Conservation (phyloP, 2,797 vertebrate genomes). For the Balearica regulorum region DNA sequence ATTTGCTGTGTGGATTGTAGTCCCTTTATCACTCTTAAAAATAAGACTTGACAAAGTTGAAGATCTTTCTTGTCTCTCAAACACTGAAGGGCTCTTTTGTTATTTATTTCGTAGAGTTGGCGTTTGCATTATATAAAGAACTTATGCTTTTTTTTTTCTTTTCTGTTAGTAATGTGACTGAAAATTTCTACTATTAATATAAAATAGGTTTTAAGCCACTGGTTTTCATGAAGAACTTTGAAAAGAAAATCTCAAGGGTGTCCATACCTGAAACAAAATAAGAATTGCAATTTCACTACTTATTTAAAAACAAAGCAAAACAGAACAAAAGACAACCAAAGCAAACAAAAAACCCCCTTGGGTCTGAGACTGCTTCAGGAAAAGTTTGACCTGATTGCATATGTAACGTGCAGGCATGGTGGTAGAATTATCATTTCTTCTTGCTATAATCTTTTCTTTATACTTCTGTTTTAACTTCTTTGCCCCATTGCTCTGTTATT, state of each 20-base stretch:
- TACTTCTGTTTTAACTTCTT: not conserved
- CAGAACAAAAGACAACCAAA: not conserved
- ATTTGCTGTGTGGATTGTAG: not conserved
- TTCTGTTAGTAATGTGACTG: not conserved
- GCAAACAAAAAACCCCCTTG: rapidly evolving
- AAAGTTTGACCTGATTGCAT: not conserved
- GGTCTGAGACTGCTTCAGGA: not conserved
- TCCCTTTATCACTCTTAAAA: not conserved
- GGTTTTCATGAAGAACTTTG: not conserved
- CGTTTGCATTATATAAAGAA: not conserved
- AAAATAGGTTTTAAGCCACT: not conserved
- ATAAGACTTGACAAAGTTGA: not conserved
- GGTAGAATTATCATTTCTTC: not conserved
- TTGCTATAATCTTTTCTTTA: not conserved
- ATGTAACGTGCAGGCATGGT: not conserved
- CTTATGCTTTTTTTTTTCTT: not conserved
- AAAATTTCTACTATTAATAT: not conserved
- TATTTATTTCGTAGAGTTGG: not conserved
- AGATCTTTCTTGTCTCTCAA: not conserved
- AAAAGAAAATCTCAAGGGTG: not conserved
- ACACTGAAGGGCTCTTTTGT: not conserved
- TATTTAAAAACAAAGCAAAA: not conserved
- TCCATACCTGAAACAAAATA: not conserved
- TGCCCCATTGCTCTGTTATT: not conserved
- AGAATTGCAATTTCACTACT: not conserved